These are phyloP conservation scores for Sebastes baramenuke DNA, from an alignment of 2,797 vertebrate species.

Conservation along the genomic window DNA sequence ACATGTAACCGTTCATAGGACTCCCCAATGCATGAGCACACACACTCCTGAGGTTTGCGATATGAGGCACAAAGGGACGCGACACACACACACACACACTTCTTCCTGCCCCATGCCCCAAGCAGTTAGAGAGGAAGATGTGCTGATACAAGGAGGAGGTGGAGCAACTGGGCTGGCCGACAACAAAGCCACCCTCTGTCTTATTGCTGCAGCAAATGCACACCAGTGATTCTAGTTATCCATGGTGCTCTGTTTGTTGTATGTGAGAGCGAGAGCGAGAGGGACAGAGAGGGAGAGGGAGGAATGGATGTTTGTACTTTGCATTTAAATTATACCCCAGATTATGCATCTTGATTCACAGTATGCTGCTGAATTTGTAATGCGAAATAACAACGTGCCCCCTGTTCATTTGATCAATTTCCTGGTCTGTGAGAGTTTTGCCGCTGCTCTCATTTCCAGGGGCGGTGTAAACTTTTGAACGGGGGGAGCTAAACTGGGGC, in stretches of 20 bases:
- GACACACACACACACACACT: constrained; percentile 20
- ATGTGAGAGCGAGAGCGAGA: constrained; percentile 11
- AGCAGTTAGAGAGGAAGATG: constrained; percentile 61
- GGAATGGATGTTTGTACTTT: constrained; percentile 62
- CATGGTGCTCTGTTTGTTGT: constrained; percentile 62
- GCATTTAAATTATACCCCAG: constrained; percentile 69
- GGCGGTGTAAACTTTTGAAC: background rate
- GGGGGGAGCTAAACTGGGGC: background rate
- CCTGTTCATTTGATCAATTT: constrained; percentile 58
- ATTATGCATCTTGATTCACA: constrained; percentile 66
- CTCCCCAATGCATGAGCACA: constrained; percentile 17
- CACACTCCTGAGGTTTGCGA: constrained; percentile 7
- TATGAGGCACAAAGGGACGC: constrained; percentile 21
- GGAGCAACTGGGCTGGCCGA: constrained; percentile 35
- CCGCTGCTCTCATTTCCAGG: constrained; percentile 16
- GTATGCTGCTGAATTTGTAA: constrained; percentile 53
- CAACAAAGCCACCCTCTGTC: constrained; percentile 74
- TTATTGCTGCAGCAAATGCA: constrained; percentile 67
- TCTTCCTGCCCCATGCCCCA: constrained; percentile 22
- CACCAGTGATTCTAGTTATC: constrained; percentile 64
- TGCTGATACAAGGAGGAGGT: constrained; percentile 62
- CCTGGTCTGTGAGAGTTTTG: constrained; percentile 18
- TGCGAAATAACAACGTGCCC: constrained; percentile 42
- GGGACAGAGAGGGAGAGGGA: background rate
- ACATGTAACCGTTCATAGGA: constrained; percentile 22